Evolutionary conservation across 1,140 invertebrate species (phyloP), one percentile per base, ranked within the genome.

Genomic region (Chelonus insularis): DNA sequence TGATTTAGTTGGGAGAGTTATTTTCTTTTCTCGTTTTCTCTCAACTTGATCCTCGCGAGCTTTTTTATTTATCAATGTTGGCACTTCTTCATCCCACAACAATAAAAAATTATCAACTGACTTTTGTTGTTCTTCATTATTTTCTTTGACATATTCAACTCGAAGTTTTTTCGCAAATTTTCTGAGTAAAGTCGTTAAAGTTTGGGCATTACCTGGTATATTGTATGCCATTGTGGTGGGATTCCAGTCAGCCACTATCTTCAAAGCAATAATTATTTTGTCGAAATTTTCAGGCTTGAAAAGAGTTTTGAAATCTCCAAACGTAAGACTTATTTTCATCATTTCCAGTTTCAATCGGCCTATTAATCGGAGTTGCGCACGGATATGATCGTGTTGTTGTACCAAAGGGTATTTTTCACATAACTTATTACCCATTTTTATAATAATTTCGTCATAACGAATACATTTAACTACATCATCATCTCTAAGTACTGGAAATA

Each of bases 341-440:
- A 69, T 39, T 23, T 36, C 39, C 12, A 41, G 50, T 16, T 64
- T 45, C 18, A 67, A 47, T 14, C 60, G 56, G 25, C 59, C 68
- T 11, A 67, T 9, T 18, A 66, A 16, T 34, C 68, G 36, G 6
- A 67, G 29, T 20, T 59, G 55, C 8, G 62, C 16, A 11, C 65
- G 41, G 36, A 69, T 63, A 62, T 64, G 65, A n/a, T 60, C 52
- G 39, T 64, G 61, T 21, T 67, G 39, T 20, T 65, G 64, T 4
- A 4, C n/a, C 11, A 47, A 11, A 16, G 43, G 3, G 11, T 47
- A 69, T 62, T 69, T 69, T 2, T 54, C 29, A 55, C 61, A 65
- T 34, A 67, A 36, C 52, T 66, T 66, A 52, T 70, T 70, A 12
- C 56, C 65, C 60, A 66, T 68, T 1, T 58, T 9, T 18, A 70